Base-by-base conservation (phyloP, 2,113 vertebrate genomes). In the Alethe castanea region DNA sequence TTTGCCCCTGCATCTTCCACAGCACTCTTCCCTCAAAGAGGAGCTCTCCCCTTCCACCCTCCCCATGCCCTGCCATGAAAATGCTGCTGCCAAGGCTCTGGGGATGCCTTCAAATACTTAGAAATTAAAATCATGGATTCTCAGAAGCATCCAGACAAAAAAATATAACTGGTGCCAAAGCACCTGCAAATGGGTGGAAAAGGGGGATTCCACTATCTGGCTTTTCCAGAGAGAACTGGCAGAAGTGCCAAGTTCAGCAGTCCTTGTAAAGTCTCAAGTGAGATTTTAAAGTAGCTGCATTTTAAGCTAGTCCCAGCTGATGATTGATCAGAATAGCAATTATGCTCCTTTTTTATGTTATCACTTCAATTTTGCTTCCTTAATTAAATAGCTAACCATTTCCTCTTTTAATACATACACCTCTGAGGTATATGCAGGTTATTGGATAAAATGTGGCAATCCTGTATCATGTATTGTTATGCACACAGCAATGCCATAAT, bases 381-480 rank as follows among this genome's bases (percentile, higher is more conserved):
- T 94, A 83, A 90, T 96, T 92, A 86, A 93, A 81, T 26, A 90
- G 54, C 64, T 92, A 88, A 70, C 64, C 19, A 5, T 38, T 72
- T 93, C 67, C n/a, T 71, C 67, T 61, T 79, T 86, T 61, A 65
- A 70, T 80, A 24, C 26, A 20, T 48, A 69, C 24, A 76, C n/a
- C 70, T 96, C 69, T 74, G 77, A 94, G 65, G 19, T 81, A 61
- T 14, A 35, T 25, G 25, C 15, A 36, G 50, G 54, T 54, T 82
- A 70, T 13, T 11, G 19, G 69, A 62, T 47, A 74, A 92, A 78
- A 78, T 20, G 71, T 5, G 23, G 20, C 33, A 81, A 25, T 50
- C 29, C 35, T 24, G 3, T 44, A 29, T 23, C n/a, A 15, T 12
- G 9, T 31, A 10, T 52, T 47, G 54, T 18, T 24, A 71, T 66